A percentile compares a stretch with the other conserved stretches of the same genome.
These are phyloP conservation scores for Saguinus imperator DNA, from an alignment of 2,113 vertebrate genomes.

Conservation along the genomic window DNA sequence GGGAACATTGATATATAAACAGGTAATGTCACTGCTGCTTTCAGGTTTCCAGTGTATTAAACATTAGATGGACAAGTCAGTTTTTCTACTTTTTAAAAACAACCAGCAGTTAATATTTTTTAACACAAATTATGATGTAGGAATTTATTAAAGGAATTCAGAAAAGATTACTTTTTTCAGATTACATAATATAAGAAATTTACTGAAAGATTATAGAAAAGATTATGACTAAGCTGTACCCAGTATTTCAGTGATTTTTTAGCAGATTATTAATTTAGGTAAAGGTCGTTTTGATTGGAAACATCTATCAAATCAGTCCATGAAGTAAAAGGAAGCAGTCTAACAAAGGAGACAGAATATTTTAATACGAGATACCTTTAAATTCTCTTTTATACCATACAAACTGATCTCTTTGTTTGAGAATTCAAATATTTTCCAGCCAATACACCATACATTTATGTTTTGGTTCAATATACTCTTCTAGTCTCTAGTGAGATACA, in stretches of 20 bases:
- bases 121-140: background rate
- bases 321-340: background rate
- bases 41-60: background rate
- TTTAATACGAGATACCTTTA: background rate
- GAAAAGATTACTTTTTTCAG: background rate
- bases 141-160: background rate
- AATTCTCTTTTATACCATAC: background rate
- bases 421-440: background rate
- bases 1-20: background rate
- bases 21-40: background rate
- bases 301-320: background rate
- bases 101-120: background rate
- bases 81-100: background rate
- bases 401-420: background rate
- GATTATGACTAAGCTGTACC: background rate
- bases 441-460: background rate
- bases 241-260: background rate
- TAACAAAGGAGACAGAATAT: background rate
- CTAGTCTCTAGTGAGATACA: background rate
- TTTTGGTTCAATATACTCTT: background rate
- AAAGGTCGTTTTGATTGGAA: background rate
- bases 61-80: background rate
- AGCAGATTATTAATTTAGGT: background rate
- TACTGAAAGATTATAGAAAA: background rate
- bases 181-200: background rate